phyloP scores from a whole-genome alignment of 2,888 invertebrate species.

The Trachelus stipa region DNA sequence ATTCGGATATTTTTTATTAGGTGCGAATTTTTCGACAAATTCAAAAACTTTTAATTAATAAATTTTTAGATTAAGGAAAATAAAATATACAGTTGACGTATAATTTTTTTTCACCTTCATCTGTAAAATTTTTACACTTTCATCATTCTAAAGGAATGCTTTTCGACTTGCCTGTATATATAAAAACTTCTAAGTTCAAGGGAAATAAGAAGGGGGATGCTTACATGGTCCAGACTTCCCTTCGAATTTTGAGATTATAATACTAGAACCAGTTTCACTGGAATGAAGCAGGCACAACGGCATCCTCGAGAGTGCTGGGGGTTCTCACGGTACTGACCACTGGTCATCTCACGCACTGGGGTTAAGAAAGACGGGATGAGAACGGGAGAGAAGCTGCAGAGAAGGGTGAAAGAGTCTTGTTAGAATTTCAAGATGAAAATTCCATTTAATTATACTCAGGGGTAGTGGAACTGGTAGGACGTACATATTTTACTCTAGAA shows the following conservation, averaged over 20 bases:
- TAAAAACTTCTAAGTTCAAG: neutral
- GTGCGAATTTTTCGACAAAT: neutral
- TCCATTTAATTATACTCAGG: constrained; percentile 38
- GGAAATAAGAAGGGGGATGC: neutral
- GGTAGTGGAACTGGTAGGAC: constrained; percentile 49
- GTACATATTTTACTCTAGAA: constrained; percentile 35
- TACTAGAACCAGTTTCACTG: neutral
- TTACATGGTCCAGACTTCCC: neutral
- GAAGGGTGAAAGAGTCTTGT: neutral
- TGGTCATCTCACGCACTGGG: constrained; percentile 40
- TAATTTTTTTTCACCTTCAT: neutral
- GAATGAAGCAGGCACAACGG: neutral
- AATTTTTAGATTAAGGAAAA: neutral
- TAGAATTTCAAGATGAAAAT: constrained; percentile 44
- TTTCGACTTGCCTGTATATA: neutral
- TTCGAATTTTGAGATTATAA: neutral
- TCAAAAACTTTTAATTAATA: neutral
- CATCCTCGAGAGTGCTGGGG: constrained; percentile 26
- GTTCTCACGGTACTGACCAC: constrained; percentile 60
- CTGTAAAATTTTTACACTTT: neutral
- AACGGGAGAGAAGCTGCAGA: constrained; percentile 1
- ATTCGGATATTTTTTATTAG: neutral
- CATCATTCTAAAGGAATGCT: neutral
- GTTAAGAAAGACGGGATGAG: neutral
- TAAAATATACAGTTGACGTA: neutral